Conservation (phyloP, 1,140 invertebrate species). For the Notospermus geniculatus region DNA sequence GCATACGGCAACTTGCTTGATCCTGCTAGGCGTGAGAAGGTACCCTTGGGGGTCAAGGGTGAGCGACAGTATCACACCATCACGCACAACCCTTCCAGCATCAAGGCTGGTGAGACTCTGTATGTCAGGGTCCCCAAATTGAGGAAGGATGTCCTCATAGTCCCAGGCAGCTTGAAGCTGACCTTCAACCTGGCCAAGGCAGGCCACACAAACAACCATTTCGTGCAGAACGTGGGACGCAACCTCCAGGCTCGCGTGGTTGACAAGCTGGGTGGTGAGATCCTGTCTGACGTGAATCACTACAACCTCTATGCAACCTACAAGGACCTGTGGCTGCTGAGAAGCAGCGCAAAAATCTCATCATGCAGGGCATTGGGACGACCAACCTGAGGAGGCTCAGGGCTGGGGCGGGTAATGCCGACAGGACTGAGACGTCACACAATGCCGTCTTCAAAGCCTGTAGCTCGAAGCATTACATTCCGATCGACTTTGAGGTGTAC, state of each 20-base stretch:
- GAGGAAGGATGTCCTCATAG: constrained; percentile 18
- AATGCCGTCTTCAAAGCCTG: constrained; percentile 8
- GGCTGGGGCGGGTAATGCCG: constrained; percentile 1
- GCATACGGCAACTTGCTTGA: constrained; percentile 7
- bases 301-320: constrained; percentile 14
- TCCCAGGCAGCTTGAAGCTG: constrained; percentile 14
- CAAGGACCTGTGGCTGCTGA: constrained; percentile 13
- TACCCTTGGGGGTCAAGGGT: constrained; percentile 7
- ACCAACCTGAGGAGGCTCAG: constrained; percentile 12
- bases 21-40: constrained; percentile 9
- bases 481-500: constrained; percentile 21
- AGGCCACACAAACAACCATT: constrained; percentile 10
- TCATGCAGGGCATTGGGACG: constrained; percentile 20
- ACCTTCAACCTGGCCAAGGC: constrained; percentile 16
- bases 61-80: constrained; percentile 12
- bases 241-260: constrained; percentile 20
- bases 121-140: constrained; percentile 24
- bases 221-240: constrained; percentile 16
- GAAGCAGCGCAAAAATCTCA: constrained; percentile 13
- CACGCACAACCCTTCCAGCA: constrained; percentile 19
- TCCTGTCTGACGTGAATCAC: constrained; percentile 18
- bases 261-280: constrained; percentile 17
- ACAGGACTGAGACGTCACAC: not conserved
- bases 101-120: constrained; percentile 15
- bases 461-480: constrained; percentile 12